Conservation (phyloP, 2,797 vertebrate species). For the Enteromius radiatus region DNA sequence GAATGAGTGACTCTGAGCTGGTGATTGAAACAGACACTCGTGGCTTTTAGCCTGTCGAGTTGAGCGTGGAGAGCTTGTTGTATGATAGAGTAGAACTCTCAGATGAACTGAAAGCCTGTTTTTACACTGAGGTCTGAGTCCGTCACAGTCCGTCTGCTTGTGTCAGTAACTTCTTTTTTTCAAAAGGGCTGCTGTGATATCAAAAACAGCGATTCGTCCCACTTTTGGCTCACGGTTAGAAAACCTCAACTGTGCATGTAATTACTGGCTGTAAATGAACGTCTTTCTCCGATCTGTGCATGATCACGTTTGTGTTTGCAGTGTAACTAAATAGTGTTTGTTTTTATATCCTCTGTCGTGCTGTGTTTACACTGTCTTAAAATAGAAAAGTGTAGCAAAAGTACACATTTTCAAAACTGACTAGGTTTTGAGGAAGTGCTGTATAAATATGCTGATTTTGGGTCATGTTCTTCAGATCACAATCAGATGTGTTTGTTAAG, state of each 20-base stretch:
- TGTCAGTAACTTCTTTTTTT: constrained; percentile 16
- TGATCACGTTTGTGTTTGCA: not conserved
- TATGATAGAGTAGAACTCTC: constrained; percentile 19
- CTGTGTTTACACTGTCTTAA: not conserved
- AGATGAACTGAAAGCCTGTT: constrained; percentile 40
- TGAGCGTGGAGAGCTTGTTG: constrained; percentile 14
- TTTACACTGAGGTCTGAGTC: constrained; percentile 28
- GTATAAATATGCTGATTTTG: not conserved
- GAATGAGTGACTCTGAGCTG: constrained; percentile 43
- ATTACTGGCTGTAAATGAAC: constrained; percentile 29
- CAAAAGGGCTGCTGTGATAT: constrained; percentile 18
- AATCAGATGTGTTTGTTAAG: not conserved
- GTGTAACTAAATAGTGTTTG: not conserved
- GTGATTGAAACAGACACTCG: constrained; percentile 55
- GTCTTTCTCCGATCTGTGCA: constrained; percentile 14
- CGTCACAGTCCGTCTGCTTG: constrained; percentile 21
- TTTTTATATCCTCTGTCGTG: not conserved
- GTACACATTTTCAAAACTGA: not conserved
- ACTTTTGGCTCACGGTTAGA: constrained; percentile 23
- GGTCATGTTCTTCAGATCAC: not conserved
- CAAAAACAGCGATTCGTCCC: constrained; percentile 34
- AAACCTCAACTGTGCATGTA: constrained; percentile 30
- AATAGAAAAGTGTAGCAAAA: not conserved
- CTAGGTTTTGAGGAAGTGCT: not conserved
- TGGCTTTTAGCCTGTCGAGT: constrained; percentile 33